These are phyloP conservation scores for Neomicropteryx cornuta DNA, from an alignment of 1,140 invertebrate species.

Conservation along the genomic window DNA sequence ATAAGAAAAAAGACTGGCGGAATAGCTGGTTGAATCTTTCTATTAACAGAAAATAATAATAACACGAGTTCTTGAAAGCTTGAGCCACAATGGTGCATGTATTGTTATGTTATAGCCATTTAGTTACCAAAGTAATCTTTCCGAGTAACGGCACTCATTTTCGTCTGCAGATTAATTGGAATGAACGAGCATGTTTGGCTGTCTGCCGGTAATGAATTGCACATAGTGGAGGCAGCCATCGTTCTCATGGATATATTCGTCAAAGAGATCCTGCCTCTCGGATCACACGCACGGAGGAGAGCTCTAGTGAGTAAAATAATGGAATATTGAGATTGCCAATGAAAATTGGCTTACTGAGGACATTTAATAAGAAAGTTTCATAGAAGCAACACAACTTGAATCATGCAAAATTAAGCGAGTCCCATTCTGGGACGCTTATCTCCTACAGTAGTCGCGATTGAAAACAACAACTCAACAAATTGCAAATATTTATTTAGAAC, in stretches of 20 bases:
- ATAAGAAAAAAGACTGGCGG: no score
- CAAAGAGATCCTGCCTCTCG: constrained; percentile 33
- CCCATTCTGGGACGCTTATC: no score
- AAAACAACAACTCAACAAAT: no score
- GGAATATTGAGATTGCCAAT: constrained; percentile 5
- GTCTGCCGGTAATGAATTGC: constrained; percentile 65
- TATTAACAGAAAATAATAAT: no score
- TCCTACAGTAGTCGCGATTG: no score
- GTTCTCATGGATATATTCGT: constrained; percentile 52
- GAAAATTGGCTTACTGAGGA: constrained; percentile 18
- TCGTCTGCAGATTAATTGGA: constrained; percentile 49
- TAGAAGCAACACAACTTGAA: constrained; percentile 8
- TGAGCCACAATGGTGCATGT: constrained; percentile 5
- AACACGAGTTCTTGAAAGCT: constrained; percentile 7
- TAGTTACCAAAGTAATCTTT: background rate
- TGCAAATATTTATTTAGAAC: no score
- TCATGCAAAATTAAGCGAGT: constrained; percentile 43
- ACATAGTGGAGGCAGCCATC: constrained; percentile 57
- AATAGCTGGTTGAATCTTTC: no score
- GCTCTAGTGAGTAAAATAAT: constrained; percentile 20
- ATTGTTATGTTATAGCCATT: constrained; percentile 11
- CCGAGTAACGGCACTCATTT: constrained; percentile 2
- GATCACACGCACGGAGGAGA: constrained; percentile 41
- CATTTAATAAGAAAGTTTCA: constrained; percentile 20
- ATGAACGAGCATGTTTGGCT: constrained; percentile 66